phyloP scores from a whole-genome alignment of 2,797 vertebrate genomes.

The Oreochromis grahami region DNA sequence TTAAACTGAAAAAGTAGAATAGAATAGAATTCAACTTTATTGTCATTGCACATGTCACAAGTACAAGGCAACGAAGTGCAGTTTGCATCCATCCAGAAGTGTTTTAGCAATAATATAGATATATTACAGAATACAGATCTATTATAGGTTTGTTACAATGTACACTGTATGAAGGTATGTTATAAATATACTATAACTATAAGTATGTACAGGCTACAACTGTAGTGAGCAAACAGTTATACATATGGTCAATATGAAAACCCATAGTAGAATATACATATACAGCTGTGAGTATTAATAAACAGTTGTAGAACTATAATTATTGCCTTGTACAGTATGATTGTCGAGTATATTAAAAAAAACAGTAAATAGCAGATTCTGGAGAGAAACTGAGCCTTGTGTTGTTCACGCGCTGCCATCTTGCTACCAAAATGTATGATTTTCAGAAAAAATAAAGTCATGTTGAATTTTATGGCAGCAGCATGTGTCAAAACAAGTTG shows the following conservation, averaged over 20 bases:
- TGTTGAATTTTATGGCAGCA: not conserved
- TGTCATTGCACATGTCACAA: not conserved
- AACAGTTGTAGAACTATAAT: not conserved
- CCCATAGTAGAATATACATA: not conserved
- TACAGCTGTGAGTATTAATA: not conserved
- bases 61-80: not conserved
- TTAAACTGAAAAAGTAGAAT: not conserved
- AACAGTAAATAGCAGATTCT: not conserved
- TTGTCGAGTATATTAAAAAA: not conserved
- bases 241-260: not conserved
- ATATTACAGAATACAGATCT: not conserved
- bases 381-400: not conserved
- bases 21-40: not conserved
- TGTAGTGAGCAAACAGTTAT: not conserved
- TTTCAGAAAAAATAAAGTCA: not conserved
- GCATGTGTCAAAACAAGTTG: not conserved
- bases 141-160: not conserved
- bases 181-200: not conserved
- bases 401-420: not conserved
- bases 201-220: not conserved
- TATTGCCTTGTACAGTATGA: not conserved
- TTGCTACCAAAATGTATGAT: not conserved
- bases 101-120: not conserved
- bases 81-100: not conserved
- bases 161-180: not conserved